phyloP scores from a whole-genome alignment of 2,888 invertebrate genomes.

The Agrotis segetum region DNA sequence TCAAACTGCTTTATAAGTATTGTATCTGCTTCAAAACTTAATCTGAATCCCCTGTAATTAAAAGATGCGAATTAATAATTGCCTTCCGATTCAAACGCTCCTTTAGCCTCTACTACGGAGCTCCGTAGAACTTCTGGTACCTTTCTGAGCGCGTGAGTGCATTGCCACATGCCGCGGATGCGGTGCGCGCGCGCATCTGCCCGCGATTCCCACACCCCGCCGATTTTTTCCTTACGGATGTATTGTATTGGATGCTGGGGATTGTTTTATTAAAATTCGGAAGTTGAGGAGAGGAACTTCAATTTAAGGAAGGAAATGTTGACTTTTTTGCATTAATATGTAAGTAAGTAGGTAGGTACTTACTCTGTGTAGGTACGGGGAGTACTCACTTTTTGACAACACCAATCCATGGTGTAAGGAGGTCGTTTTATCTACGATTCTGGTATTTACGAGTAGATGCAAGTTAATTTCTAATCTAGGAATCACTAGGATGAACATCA shows the following conservation, averaged over 20 bases:
- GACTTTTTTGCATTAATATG: neutral
- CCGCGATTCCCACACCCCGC: conserved; percentile 83
- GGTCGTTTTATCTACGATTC: too few relatives aligned
- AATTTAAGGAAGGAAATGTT: conserved; percentile 7
- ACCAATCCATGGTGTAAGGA: too few relatives aligned
- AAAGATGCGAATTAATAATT: too few relatives aligned
- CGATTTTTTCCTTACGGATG: conserved; percentile 70
- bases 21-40: too few relatives aligned
- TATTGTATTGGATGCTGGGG: conserved; percentile 35
- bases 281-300: conserved; percentile 27
- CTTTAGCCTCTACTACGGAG: neutral
- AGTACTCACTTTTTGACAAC: too few relatives aligned
- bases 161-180: conserved; percentile 77
- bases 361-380: neutral
- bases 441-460: too few relatives aligned
- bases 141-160: conserved; percentile 1
- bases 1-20: too few relatives aligned
- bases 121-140: conserved; percentile 30
- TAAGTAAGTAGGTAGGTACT: neutral
- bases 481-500: neutral
- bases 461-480: neutral
- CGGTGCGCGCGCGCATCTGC: conserved; percentile 81
- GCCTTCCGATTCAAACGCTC: too few relatives aligned
- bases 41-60: too few relatives aligned
- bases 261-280: conserved; percentile 48